Conservation (phyloP, 2,113 vertebrate genomes). For the Pica pica region DNA sequence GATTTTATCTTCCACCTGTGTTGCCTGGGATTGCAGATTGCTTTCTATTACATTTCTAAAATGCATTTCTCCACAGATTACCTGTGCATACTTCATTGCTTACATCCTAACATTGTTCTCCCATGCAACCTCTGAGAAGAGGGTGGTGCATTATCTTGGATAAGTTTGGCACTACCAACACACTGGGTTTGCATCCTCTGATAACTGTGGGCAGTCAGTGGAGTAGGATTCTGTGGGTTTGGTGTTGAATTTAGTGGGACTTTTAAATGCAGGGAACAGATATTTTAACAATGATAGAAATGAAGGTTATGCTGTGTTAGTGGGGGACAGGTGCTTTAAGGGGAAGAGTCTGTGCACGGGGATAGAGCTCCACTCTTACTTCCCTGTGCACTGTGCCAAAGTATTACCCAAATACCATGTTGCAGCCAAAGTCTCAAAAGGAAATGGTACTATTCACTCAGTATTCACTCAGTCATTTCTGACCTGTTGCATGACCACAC, state of each 20-base stretch:
- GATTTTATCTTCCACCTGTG: not conserved
- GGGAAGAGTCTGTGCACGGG: not conserved
- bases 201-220: not conserved
- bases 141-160: not conserved
- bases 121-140: not conserved
- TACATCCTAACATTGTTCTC: not conserved
- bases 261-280: not conserved
- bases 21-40: not conserved
- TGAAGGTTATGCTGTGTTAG: not conserved
- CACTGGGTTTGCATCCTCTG: not conserved
- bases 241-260: not conserved
- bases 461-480: not conserved
- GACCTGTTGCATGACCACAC: not conserved
- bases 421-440: not conserved
- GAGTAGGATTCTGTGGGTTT: not conserved
- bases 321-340: fast-evolving
- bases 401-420: not conserved
- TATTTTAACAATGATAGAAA: not conserved
- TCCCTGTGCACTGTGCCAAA: not conserved
- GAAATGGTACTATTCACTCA: not conserved
- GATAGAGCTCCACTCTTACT: not conserved
- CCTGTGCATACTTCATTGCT: not conserved
- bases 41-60: not conserved
- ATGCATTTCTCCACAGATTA: not conserved
- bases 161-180: not conserved